Evolutionary conservation across 2,797 vertebrate genomes (phyloP).

Genomic region (Platalea minor): DNA sequence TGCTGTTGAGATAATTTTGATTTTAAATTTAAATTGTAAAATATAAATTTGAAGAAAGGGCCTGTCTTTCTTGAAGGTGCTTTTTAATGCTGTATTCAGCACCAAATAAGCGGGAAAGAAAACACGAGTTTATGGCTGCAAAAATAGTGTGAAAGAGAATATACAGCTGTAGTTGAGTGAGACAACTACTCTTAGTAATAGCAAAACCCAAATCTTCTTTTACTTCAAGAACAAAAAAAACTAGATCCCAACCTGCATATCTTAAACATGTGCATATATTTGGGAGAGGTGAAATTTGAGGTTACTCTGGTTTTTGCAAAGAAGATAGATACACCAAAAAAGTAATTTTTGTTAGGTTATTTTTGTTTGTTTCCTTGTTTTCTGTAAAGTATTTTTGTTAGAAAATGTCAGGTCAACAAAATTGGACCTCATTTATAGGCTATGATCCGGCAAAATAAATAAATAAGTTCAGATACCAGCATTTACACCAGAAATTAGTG

Average conservation of each 20-base stretch:
- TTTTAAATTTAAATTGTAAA: neutral
- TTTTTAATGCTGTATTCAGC: neutral
- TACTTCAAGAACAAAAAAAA: neutral
- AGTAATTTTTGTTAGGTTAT: rapidly evolving
- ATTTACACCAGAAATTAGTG: neutral
- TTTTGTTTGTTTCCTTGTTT: neutral
- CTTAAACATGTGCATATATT: neutral
- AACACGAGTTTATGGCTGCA: neutral
- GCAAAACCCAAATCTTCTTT: neutral
- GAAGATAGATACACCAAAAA: neutral
- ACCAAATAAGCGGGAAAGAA: neutral
- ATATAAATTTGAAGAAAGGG: neutral
- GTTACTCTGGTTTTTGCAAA: neutral
- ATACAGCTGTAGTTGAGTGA: neutral
- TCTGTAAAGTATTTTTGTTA: neutral
- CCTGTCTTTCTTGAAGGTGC: neutral
- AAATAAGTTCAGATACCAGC: neutral
- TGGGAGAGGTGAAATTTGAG: neutral
- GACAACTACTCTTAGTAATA: neutral
- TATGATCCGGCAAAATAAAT: neutral
- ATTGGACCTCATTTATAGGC: neutral
- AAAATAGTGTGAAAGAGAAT: neutral
- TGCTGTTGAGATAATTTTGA: neutral
- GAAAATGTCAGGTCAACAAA: neutral
- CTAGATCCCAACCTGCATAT: neutral